Base-by-base conservation (phyloP, 2,797 vertebrate species). In the Vipera ursinii region DNA sequence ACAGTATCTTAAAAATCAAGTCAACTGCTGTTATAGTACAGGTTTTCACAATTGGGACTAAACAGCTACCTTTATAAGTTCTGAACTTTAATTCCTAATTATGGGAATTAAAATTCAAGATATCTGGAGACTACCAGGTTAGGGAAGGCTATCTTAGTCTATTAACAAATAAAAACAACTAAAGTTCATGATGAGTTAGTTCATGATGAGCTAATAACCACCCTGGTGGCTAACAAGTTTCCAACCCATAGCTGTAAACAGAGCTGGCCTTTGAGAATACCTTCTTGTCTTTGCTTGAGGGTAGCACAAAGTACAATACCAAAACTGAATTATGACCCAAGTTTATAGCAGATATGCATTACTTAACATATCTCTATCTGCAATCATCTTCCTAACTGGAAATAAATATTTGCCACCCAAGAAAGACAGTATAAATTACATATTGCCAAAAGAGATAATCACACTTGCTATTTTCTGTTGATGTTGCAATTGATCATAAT, bases 251-350 rank as follows among this genome's bases (percentile, higher is more conserved):
- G 7, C 44, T 61, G 48, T 78, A 93, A 87, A 78, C 44, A 90
- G 82, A 91, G 88, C 32, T 89, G 51, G 24, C 85, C 38, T 92
- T 48, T 88, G 61, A 87, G 90, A 92, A 90, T 69, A 89, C 48
- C 20, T 69, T 89, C 60, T 78, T 90, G 6, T 93, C 85, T 89
- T 90, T 91, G 88, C 63, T 86, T 88, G 56, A 92, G 56, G 82
- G 61, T 59, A 32, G 55, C 48, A 89, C 38, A 63, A 90, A 93
- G 88, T 17, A 87, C 55, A 93, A 61, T 60, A 56, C 28, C 63
- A 63, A 26, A 89, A 89, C 51, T 51, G 38, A 26, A 91, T 38
- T 65, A 78, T 86, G 87, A 48, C 32, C 53, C 3, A 63, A 56
- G 7, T 88, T 93, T 93, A 88, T 59, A 93, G 17, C 56, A 90